Percentiles rank a stretch among this genome's conserved stretches.
Conservation (phyloP, 2,113 vertebrate species). For the Zeus faber region DNA sequence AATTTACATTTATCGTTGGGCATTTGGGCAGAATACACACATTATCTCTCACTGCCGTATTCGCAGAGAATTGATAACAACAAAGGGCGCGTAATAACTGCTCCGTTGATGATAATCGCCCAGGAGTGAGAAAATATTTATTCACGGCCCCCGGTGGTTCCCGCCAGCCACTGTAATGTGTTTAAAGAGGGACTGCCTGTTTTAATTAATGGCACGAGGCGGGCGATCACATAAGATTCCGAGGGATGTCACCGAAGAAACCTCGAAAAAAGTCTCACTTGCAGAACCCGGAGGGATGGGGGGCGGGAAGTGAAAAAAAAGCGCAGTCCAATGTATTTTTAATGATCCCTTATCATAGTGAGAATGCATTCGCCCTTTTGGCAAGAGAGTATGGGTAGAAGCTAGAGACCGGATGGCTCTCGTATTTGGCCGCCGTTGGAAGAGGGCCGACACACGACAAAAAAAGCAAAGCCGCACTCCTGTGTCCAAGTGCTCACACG, state of each 20-base stretch:
- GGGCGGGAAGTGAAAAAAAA: background rate
- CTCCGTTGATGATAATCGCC: constrained; percentile 13
- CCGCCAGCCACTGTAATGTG: no score
- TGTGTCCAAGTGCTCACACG: background rate
- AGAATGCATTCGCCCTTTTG: constrained; percentile 2
- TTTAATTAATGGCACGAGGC: constrained; percentile 29
- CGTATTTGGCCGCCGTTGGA: background rate
- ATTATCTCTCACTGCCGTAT: constrained; percentile 17
- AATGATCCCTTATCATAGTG: background rate
- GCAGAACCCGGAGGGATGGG: constrained; percentile 4
- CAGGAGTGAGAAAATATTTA: background rate
- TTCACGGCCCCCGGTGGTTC: constrained; percentile 10
- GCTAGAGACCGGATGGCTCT: background rate
- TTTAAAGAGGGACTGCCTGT: background rate
- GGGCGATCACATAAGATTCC: constrained; percentile 15
- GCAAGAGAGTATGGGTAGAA: background rate
- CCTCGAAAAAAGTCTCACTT: constrained; percentile 6
- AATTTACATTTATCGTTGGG: constrained; percentile 14
- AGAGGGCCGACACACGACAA: no score
- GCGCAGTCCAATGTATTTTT: background rate
- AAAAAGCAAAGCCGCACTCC: background rate
- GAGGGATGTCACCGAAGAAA: background rate
- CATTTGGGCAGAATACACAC: constrained; percentile 28
- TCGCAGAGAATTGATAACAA: constrained; percentile 18
- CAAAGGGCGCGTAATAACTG: constrained; percentile 22